Percentiles rank a stretch among this genome's conserved stretches.
Conservation (phyloP, 2,888 invertebrate species). For the Dryadula phaetusa region DNA sequence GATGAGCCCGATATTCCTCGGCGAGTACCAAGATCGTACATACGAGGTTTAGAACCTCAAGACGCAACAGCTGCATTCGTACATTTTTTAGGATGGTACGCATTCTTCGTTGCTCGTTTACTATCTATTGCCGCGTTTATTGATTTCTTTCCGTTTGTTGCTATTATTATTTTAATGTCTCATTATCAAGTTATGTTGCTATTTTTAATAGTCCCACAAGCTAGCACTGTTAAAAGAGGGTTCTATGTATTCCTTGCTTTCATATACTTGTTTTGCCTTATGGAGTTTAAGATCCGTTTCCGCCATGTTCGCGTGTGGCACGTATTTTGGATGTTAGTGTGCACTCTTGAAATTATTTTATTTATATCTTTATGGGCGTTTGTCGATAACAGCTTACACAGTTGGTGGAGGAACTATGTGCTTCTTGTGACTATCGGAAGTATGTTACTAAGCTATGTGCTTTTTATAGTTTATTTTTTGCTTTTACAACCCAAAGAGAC, state of each 20-base stretch:
- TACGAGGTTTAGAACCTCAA: constrained; percentile 89
- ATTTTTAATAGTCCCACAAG: constrained; percentile 87
- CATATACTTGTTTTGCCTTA: constrained; percentile 89
- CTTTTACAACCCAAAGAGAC: constrained; percentile 86
- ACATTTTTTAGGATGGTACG: constrained; percentile 90
- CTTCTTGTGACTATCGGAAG: constrained; percentile 86
- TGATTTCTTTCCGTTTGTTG: constrained; percentile 86
- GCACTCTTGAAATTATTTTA: constrained; percentile 86
- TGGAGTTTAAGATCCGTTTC: constrained; percentile 92
- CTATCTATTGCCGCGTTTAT: constrained; percentile 88
- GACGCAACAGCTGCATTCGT: constrained; percentile 88
- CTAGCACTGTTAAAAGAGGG: constrained; percentile 77
- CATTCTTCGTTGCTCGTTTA: constrained; percentile 89
- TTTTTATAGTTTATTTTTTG: constrained; percentile 86
- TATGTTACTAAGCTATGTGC: constrained; percentile 83
- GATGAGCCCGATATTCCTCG: constrained; percentile 73
- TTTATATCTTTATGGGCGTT: constrained; percentile 88
- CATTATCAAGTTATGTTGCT: constrained; percentile 88
- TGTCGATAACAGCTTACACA: constrained; percentile 78
- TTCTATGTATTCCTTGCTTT: constrained; percentile 90
- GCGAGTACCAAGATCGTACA: constrained; percentile 76
- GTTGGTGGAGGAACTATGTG: constrained; percentile 89
- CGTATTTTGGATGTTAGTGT: constrained; percentile 86
- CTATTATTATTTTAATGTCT: constrained; percentile 83
- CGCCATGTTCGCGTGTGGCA: constrained; percentile 89